phyloP scores from a whole-genome alignment of 2,797 vertebrate genomes.

The Gymnoscopelus microlampas region DNA sequence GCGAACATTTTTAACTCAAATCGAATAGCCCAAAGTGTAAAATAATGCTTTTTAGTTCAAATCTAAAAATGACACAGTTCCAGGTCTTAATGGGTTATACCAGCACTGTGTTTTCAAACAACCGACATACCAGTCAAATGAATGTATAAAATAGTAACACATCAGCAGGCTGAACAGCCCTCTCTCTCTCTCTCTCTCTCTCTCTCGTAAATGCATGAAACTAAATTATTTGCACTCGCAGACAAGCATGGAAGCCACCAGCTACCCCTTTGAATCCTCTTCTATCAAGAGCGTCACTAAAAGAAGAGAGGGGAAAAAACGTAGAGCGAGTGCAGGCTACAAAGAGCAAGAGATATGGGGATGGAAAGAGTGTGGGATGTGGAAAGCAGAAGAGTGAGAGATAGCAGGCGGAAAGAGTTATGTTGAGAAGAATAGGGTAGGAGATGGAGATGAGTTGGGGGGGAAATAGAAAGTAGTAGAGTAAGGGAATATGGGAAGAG shows the following conservation, averaged over 20 bases:
- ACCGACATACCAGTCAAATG: constrained; percentile 14
- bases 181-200: constrained; percentile 21
- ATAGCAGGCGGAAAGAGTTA: not conserved
- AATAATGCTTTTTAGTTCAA: too few relatives aligned
- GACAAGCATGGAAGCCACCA: constrained; percentile 27
- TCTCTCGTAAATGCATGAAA: constrained; percentile 25
- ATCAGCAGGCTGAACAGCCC: not conserved
- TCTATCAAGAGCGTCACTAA: constrained; percentile 41
- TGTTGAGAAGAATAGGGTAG: not conserved
- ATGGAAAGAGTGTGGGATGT: constrained; percentile 1
- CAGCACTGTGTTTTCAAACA: constrained; percentile 10
- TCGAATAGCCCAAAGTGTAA: too few relatives aligned
- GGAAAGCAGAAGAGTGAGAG: not conserved
- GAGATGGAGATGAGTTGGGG: not conserved
- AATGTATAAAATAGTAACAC: constrained; percentile 27
- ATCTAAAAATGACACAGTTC: too few relatives aligned
- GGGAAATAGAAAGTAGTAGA: not conserved
- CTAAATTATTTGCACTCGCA: constrained; percentile 32
- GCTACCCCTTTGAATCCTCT: constrained; percentile 27
- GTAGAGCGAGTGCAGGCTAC: not conserved
- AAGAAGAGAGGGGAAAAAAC: constrained; percentile 19
- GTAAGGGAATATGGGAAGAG: not conserved
- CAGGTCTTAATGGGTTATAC: too few relatives aligned
- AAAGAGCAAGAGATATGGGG: constrained; percentile 10
- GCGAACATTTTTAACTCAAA: too few relatives aligned